phyloP scores from a whole-genome alignment of 2,113 vertebrate species.

The Tupaia chinensis region DNA sequence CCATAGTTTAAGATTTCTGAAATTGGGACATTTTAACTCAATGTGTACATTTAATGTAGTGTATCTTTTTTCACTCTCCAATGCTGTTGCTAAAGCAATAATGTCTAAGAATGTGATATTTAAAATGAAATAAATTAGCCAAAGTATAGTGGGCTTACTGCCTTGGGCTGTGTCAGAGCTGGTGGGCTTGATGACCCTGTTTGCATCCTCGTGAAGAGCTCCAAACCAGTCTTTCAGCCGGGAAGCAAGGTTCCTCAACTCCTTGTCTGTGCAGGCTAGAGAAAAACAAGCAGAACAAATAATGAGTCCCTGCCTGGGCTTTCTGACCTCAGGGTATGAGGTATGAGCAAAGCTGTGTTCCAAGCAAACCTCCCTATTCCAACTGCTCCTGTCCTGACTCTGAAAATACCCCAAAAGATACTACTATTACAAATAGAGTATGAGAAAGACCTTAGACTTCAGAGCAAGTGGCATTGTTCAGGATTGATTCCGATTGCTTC shows the following conservation, averaged over 20 bases:
- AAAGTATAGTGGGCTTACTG: constrained; percentile 89
- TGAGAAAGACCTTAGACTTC: background rate
- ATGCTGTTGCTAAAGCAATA: background rate
- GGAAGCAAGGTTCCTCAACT: constrained; percentile 94
- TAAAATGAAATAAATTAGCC: background rate
- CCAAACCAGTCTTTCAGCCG: constrained; percentile 98
- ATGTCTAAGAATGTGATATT: background rate
- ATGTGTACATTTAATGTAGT: background rate
- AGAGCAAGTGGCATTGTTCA: background rate
- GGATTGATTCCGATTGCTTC: background rate
- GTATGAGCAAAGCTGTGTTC: background rate
- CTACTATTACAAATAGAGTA: background rate
- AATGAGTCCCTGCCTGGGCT: background rate
- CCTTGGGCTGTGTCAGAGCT: constrained; percentile 90
- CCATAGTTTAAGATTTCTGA: background rate
- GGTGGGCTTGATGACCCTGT: constrained; percentile 94
- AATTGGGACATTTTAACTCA: background rate
- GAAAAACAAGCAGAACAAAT: constrained; percentile 78
- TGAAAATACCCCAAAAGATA: background rate
- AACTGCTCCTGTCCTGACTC: no score
- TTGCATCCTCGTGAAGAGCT: constrained; percentile 95
- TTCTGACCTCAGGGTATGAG: background rate
- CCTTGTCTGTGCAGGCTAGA: constrained; percentile 94
- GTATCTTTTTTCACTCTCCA: background rate
- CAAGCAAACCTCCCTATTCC: background rate